Percentiles rank a stretch among this genome's conserved stretches.
These are phyloP conservation scores for Papilio glaucus DNA, from an alignment of 1,140 invertebrate genomes.

Conservation along the genomic window DNA sequence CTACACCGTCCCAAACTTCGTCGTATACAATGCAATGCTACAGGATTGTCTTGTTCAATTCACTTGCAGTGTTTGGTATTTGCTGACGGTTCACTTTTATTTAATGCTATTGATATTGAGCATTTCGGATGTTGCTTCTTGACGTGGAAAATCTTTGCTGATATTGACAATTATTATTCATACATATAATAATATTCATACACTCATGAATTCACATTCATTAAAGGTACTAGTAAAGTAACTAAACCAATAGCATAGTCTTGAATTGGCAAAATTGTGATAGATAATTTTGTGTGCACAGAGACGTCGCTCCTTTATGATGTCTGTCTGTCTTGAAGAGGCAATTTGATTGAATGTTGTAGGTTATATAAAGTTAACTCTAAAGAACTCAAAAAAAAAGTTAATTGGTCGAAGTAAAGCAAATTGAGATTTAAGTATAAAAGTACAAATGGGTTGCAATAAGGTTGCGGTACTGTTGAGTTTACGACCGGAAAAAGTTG, in stretches of 20 bases:
- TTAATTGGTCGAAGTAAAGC: too few relatives aligned
- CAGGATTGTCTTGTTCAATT: conserved; percentile 44
- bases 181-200: too few relatives aligned
- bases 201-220: too few relatives aligned
- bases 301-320: too few relatives aligned
- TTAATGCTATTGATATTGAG: not conserved
- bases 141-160: not conserved
- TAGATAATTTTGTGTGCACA: too few relatives aligned
- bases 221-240: too few relatives aligned
- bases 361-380: too few relatives aligned
- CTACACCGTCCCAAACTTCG: conserved; percentile 40
- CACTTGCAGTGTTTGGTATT: conserved; percentile 10
- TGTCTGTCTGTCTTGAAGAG: too few relatives aligned
- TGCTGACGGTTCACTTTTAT: conserved; percentile 15
- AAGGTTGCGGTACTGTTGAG: not conserved
- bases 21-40: conserved; percentile 41
- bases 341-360: too few relatives aligned
- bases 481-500: conserved; percentile 5
- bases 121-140: not conserved
- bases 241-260: too few relatives aligned
- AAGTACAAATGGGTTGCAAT: not conserved
- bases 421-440: not conserved
- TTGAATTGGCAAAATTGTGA: too few relatives aligned
- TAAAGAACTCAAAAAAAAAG: too few relatives aligned
- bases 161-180: not conserved